These are phyloP conservation scores for Leuctra nigra DNA, from an alignment of 2,888 invertebrate species.

Conservation along the genomic window DNA sequence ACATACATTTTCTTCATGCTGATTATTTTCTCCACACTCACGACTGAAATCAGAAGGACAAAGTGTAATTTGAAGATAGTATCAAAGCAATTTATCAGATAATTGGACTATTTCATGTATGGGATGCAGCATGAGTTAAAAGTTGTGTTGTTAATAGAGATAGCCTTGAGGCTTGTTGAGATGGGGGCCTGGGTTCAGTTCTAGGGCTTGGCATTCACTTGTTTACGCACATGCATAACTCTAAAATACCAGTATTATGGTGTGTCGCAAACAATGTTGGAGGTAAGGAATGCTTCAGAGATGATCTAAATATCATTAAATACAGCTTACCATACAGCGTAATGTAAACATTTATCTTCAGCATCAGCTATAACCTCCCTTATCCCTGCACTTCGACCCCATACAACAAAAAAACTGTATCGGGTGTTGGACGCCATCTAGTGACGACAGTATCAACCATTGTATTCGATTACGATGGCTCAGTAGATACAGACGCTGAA, in stretches of 20 bases:
- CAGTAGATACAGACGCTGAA: too few relatives aligned
- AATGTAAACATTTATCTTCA: conserved; percentile 24
- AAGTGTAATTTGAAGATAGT: not conserved
- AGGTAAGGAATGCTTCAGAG: not conserved
- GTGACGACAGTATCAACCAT: too few relatives aligned
- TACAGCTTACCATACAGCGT: conserved; percentile 22
- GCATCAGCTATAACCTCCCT: conserved; percentile 26
- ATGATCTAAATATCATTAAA: not conserved
- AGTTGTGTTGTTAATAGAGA: not conserved
- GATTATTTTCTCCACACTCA: not conserved
- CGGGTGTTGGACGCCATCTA: too few relatives aligned
- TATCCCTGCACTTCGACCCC: conserved; percentile 26
- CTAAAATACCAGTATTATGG: not conserved
- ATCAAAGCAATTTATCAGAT: too few relatives aligned
- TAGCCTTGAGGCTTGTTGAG: conserved; percentile 3
- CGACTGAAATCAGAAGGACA: not conserved
- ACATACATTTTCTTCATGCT: too few relatives aligned
- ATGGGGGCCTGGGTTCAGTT: conserved; percentile 30
- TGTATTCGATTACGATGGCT: too few relatives aligned
- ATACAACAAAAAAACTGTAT: too few relatives aligned
- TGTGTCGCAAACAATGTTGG: not conserved
- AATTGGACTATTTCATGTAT: too few relatives aligned
- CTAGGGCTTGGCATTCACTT: conserved; percentile 30
- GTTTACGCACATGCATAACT: not conserved
- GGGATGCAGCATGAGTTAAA: too few relatives aligned